Base-by-base conservation (phyloP, 2,888 invertebrate genomes). In the Megastigmus dorsalis region DNA sequence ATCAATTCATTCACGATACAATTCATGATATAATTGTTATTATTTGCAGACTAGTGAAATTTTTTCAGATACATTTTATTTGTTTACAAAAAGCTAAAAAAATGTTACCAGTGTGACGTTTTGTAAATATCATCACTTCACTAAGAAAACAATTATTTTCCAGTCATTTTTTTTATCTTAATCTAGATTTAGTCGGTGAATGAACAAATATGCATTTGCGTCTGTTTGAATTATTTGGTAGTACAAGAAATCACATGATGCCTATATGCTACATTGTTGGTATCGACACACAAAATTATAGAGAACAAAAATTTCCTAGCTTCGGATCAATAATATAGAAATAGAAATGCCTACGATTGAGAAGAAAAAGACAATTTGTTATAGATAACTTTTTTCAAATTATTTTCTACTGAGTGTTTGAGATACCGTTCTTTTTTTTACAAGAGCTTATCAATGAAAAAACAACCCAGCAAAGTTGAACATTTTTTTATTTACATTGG, bases 401-500 rank as follows among this genome's bases (percentile, higher is more conserved):
- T 30, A 30, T 33, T 54, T 54, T 36, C 7, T 36, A 10, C 20
- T 38, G 23, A 54, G 23, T 23, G 15, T n/a, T n/a, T n/a, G n/a
- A n/a, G 15, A 54, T 15, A 54, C 30, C 7, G 7, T 23, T 23
- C 7, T 48, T 48, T 57, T 41, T 28, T 33, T 48, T 50, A 36
- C 23, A 20, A 63, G 18, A n/a, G 33, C 30, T 54, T 33, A 10
- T 9, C 10, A 33, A 38, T 38, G 23, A 65, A 23, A 20, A 23
- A 55, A 67, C 55, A 15, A 18, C 23, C 23, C 50, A 55, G 30
- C 33, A 54, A 55, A 43, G n/a, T 45, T 30, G 15, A 67, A 30
- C 30, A 45, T 45, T 66, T 57, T n/a, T n/a, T 67, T 67, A 67
- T 67, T 67, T 67, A 67, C 66, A 67, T 45, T 55, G 45, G 66